phyloP scores from a whole-genome alignment of 1,140 invertebrate species.

The Oryctes rhinoceros region DNA sequence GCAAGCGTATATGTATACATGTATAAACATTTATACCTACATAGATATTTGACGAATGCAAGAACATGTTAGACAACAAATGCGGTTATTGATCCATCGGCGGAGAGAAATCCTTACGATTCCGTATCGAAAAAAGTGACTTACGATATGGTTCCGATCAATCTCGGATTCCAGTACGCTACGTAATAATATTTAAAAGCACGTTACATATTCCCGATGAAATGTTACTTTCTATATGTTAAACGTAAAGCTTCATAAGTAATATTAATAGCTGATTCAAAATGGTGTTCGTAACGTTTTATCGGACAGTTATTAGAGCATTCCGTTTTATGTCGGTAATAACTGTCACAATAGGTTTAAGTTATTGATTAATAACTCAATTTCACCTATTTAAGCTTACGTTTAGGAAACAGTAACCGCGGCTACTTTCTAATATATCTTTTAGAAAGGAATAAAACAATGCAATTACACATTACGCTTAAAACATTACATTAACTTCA shows the following conservation, averaged over 20 bases:
- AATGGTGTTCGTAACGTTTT: neutral
- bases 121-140: neutral
- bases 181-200: neutral
- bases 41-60: constrained; percentile 27
- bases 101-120: constrained; percentile 8
- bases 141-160: neutral
- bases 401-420: too few species aligned
- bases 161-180: neutral
- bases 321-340: neutral
- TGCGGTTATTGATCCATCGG: neutral
- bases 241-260: neutral
- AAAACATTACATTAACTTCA: too few species aligned
- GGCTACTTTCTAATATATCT: too few species aligned
- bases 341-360: neutral
- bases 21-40: constrained; percentile 7
- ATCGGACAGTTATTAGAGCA: constrained; percentile 19
- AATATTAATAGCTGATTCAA: neutral
- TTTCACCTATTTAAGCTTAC: neutral
- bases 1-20: neutral
- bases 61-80: constrained; percentile 15
- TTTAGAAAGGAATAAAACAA: too few species aligned
- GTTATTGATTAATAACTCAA: constrained; percentile 21
- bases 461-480: too few species aligned
- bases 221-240: constrained; percentile 5
- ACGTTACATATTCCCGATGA: neutral